Percentiles rank a stretch among this genome's conserved stretches.
phyloP scores from a whole-genome alignment of 2,888 invertebrate genomes.

The Ochropleura plecta region DNA sequence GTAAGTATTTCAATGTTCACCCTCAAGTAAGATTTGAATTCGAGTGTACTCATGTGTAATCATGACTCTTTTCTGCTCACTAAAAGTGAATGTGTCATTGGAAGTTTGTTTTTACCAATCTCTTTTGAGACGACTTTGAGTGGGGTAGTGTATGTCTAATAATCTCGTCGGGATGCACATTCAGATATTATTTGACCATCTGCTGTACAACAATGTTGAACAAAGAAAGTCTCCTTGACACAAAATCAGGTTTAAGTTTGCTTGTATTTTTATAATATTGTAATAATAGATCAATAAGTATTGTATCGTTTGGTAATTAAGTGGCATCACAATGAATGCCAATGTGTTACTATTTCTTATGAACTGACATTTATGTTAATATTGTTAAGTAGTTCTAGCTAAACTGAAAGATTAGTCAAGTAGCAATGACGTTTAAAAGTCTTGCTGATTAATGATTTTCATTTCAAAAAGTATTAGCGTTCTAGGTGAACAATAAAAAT shows the following conservation, averaged over 20 bases:
- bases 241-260: constrained; percentile 14
- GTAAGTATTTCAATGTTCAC: background rate
- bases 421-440: constrained; percentile 34
- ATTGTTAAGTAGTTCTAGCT: constrained; percentile 46
- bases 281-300: constrained; percentile 1
- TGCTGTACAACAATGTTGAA: background rate
- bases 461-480: constrained; percentile 42
- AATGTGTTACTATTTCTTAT: constrained; percentile 42
- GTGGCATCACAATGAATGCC: constrained; percentile 20
- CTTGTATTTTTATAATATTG: constrained; percentile 8
- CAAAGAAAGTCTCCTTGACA: background rate
- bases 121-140: background rate
- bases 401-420: constrained; percentile 37
- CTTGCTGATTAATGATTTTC: constrained; percentile 26
- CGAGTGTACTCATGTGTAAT: background rate
- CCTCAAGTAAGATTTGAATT: no score
- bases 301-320: constrained; percentile 7
- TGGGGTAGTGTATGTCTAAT: background rate
- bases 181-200: background rate
- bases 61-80: background rate
- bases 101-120: background rate
- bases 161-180: background rate
- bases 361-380: constrained; percentile 29
- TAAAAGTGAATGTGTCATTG: background rate
- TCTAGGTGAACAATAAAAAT: constrained; percentile 17